These are phyloP conservation scores for Spea multiplicata DNA, from an alignment of 2,113 vertebrate species.

Conservation along the genomic window DNA sequence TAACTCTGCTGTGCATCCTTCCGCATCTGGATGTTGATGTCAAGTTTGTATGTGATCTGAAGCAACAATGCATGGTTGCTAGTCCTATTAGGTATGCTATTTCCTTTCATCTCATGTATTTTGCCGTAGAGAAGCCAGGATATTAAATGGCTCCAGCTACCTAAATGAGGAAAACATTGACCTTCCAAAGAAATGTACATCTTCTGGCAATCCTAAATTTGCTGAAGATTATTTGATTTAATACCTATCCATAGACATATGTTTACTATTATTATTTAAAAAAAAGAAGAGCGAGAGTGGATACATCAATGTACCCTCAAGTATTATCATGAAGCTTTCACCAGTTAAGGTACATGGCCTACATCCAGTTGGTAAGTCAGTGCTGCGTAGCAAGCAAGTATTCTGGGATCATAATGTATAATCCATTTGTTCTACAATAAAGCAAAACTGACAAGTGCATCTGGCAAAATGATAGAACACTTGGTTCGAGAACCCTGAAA, in stretches of 20 bases:
- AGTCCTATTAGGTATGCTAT: constrained; percentile 29
- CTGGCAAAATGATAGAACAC: constrained; percentile 38
- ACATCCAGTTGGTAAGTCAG: constrained; percentile 22
- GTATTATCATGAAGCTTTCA: constrained; percentile 35
- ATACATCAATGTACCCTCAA: constrained; percentile 33
- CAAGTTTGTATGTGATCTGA: constrained; percentile 38
- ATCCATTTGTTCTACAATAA: constrained; percentile 31
- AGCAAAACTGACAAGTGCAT: constrained; percentile 26
- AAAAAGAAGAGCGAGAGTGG: not conserved
- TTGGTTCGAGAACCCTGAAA: constrained; percentile 32
- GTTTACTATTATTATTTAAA: constrained; percentile 41
- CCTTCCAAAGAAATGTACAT: constrained; percentile 41
- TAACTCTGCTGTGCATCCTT: too few relatives aligned
- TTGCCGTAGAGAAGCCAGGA: constrained; percentile 28
- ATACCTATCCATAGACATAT: constrained; percentile 35
- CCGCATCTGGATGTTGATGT: too few relatives aligned
- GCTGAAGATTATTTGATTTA: constrained; percentile 30
- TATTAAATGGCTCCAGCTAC: constrained; percentile 26
- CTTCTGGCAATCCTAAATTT: constrained; percentile 39
- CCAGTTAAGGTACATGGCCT: constrained; percentile 37
- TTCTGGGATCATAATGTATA: constrained; percentile 20
- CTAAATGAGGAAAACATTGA: constrained; percentile 40
- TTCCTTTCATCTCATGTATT: constrained; percentile 29
- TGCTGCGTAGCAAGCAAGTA: constrained; percentile 19
- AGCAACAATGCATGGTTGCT: constrained; percentile 32